Conservation (phyloP, 2,113 vertebrate species). For the Thryonomys swinderianus region DNA sequence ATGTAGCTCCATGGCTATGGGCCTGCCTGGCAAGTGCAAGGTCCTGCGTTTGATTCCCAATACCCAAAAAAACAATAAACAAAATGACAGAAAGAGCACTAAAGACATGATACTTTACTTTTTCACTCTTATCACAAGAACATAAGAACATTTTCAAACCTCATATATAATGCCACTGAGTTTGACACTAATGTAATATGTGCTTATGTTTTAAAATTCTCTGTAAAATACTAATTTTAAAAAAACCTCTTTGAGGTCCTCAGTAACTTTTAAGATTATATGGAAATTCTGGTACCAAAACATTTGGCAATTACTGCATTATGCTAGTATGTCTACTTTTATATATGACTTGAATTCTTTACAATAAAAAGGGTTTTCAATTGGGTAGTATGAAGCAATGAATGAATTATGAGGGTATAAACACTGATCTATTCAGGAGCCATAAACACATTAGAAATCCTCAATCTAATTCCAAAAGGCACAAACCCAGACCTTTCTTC, state of each 20-base stretch:
- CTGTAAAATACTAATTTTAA: not conserved
- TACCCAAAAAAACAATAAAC: too few species aligned
- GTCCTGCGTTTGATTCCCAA: too few species aligned
- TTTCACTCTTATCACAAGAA: constrained; percentile 7
- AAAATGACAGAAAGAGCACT: not conserved
- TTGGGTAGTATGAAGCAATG: not conserved
- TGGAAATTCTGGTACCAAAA: not conserved
- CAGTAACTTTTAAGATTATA: constrained; percentile 13
- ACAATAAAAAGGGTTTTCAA: not conserved
- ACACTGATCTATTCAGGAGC: not conserved
- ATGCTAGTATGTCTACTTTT: not conserved
- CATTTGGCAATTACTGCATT: not conserved
- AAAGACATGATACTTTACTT: not conserved
- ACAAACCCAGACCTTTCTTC: not conserved
- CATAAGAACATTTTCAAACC: not conserved
- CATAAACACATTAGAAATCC: not conserved
- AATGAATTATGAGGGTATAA: not conserved
- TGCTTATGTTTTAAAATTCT: not conserved
- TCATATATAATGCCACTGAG: not conserved
- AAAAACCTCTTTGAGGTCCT: constrained; percentile 11
- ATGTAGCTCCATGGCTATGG: too few species aligned
- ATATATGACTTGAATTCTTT: constrained; percentile 3
- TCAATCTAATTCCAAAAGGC: not conserved
- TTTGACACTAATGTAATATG: not conserved
- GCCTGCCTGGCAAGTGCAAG: too few species aligned